Evolutionary conservation across 2,113 vertebrate genomes (phyloP), one percentile per base, ranked within the genome.

Genomic region (Festucalex cinctus): DNA sequence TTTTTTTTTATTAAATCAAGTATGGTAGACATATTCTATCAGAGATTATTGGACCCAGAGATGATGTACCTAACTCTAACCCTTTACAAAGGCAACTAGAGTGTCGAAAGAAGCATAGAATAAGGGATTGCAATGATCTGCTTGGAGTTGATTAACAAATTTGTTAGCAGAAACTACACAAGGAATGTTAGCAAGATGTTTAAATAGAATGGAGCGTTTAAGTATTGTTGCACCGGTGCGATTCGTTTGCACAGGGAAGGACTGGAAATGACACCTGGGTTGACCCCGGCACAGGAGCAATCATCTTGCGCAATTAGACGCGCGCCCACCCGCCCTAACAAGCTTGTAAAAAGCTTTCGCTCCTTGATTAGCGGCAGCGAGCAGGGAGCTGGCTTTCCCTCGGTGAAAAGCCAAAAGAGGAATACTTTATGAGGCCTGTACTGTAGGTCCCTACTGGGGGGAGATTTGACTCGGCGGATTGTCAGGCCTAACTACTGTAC

Each of bases 271-370:
- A 58, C 78, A 74, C 74, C 51, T 80, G 74, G 80, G 78, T 67
- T 80, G 74, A 78, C 37, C 43, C 44, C 61, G 68, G 61, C 78
- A 67, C 63, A 43, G 74, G 76, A 79, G 78, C 74, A 78, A 84
- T 84, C 76, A 79, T 63, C 71, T 37, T 35, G 57, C 69, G 65
- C 76, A 83, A 84, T 84, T 84, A 86, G 65, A 66, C 67, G 72
- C 8, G 51, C 60, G 5, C 37, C 67, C 66, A 78, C 78, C 78
- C 51, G 35, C 74, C 78, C 72, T 84, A 82, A 86, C 83, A 78
- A 84, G 85, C 78, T 76, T 65, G 65, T 79, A 77, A 79, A 26
- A 79, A 71, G 68, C 76, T 73, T 81, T 57, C 51, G 63, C 71
- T 80, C 68, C 46, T 79, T 81, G 80, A 48, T 73, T 24, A 61